Base-by-base conservation (phyloP, 2,113 vertebrate genomes). In the Electrona antarctica region DNA sequence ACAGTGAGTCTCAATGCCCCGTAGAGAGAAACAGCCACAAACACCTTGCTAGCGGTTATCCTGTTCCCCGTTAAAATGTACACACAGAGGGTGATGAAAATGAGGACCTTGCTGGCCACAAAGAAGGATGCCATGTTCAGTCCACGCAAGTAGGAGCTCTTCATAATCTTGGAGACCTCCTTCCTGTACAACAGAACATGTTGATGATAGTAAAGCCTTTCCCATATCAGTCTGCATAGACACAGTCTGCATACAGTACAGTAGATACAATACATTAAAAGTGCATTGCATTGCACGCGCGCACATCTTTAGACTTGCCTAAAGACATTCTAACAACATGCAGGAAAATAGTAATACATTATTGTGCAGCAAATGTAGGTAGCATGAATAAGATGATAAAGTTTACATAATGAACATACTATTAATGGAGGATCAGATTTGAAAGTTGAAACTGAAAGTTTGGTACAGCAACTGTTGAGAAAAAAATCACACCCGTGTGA, bases 91-190 rank as follows among this genome's bases (percentile, higher is more conserved):
- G 96, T 98, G 90, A 96, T 88, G 66, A 97, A 99, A 74, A 98
- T 73, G 9, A 97, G 96, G 69, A 98, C 90, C 92, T 99, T 99
- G 94, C 92, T 96, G 55, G 94, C 95, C 61, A 95, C 87, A 57
- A 98, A 99, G 90, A 97, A 98, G 0, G 95, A 97, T 0, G 96
- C 96, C 92, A 98, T 93, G 87, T 99, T 99, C 84, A 98, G 82
- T 28, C 95, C 97, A 67, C 97, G 95, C 59, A 99, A 95, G 77
- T 97, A 98, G 58, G 96, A 98, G 84, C 96, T 98, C 85, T 87
- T 94, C 90, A 98, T 92, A 71, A 98, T 73, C 89, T 94, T 96
- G 78, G 94, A 93, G 79, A 98, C 95, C 83, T 99, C 97, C 87
- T 94, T 94, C 86, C 97, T 99, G 80, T 13, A 56, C 0, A 64